Evolutionary conservation across 2,888 invertebrate species (phyloP).

Genomic region (Chromoteleia sp.): DNA sequence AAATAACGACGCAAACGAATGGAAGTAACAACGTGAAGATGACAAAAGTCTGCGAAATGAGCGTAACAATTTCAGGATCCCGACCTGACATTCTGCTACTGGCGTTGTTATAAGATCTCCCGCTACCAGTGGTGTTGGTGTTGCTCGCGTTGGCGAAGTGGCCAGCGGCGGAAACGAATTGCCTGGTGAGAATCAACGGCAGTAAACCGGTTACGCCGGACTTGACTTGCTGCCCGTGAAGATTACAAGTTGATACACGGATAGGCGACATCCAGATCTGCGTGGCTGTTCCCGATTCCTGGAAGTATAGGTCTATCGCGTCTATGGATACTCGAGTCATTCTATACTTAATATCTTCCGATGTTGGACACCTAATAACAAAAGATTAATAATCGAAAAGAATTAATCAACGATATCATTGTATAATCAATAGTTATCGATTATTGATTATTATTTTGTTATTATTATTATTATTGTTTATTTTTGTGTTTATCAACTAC

Average conservation of each 20-base stretch:
- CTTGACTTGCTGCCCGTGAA: constrained; percentile 96
- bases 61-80: neutral
- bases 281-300: constrained; percentile 94
- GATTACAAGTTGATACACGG: constrained; percentile 95
- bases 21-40: too few relatives aligned
- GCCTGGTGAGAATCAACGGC: constrained; percentile 89
- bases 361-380: constrained; percentile 79
- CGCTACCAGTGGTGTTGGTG: constrained; percentile 89
- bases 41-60: too few relatives aligned
- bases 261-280: constrained; percentile 96
- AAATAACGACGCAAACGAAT: too few relatives aligned
- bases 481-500: too few relatives aligned
- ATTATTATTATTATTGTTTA: too few relatives aligned
- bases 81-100: constrained; percentile 84
- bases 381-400: too few relatives aligned
- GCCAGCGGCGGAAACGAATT: constrained; percentile 88
- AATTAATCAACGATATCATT: too few relatives aligned
- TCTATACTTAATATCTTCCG: constrained; percentile 91
- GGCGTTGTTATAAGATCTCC: constrained; percentile 86
- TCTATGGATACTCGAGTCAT: constrained; percentile 96
- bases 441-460: neutral
- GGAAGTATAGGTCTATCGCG: constrained; percentile 94
- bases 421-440: too few relatives aligned
- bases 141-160: constrained; percentile 86
- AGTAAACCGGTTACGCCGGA: constrained; percentile 95